Evolutionary conservation across 2,888 invertebrate genomes (phyloP).

Genomic region (Drosophila quasianomalipes): DNA sequence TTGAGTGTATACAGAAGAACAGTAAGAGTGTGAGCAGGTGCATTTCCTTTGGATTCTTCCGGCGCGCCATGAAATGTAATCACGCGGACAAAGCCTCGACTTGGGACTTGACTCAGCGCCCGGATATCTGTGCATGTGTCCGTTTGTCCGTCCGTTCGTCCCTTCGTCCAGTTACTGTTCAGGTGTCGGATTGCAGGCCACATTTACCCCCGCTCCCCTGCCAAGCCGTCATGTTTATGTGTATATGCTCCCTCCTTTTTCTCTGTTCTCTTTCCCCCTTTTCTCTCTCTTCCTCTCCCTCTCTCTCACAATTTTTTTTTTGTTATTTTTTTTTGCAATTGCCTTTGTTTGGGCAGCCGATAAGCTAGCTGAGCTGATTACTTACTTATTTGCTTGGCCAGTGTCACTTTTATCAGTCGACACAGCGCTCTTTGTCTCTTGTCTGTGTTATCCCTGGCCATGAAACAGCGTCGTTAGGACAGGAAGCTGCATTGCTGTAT

Average conservation of each 20-base stretch:
- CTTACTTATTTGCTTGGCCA: slow-evolving; percentile 54
- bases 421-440: neutral
- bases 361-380: slow-evolving; percentile 56
- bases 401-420: slow-evolving; percentile 31
- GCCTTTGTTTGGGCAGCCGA: slow-evolving; percentile 54
- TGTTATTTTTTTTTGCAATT: slow-evolving; percentile 41
- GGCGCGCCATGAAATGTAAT: slow-evolving; percentile 64
- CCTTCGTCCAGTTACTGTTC: slow-evolving; percentile 6
- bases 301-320: neutral
- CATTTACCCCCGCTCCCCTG: neutral
- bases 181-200: slow-evolving; percentile 52
- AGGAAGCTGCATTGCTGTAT: slow-evolving; percentile 28
- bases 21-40: slow-evolving; percentile 15
- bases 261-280: neutral
- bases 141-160: neutral
- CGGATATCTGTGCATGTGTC: slow-evolving; percentile 34
- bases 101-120: slow-evolving; percentile 21
- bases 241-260: neutral
- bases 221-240: neutral
- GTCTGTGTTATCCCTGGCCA: slow-evolving; percentile 12
- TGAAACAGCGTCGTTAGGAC: slow-evolving; percentile 10
- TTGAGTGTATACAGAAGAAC: slow-evolving; percentile 1
- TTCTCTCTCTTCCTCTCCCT: neutral
- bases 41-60: slow-evolving; percentile 68
- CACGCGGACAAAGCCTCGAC: slow-evolving; percentile 58